Conservation (phyloP, 2,113 vertebrate species). For the Anseranas semipalmata region DNA sequence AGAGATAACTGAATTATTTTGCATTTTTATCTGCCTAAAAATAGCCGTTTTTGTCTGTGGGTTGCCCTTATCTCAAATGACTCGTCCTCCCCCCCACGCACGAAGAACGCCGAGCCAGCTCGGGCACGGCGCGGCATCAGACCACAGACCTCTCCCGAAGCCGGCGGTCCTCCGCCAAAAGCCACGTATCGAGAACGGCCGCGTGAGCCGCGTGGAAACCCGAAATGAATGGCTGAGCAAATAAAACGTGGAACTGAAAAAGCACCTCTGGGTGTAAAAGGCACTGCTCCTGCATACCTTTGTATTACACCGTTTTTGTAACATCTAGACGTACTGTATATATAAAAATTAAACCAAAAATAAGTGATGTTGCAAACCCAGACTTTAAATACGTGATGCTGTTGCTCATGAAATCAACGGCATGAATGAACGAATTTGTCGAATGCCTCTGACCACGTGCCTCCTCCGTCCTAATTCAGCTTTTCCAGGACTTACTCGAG, state of each 20-base stretch:
- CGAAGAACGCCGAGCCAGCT: neutral
- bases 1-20: neutral
- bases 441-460: neutral
- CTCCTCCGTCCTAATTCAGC: neutral
- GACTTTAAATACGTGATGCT: rapidly evolving
- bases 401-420: neutral
- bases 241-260: rapidly evolving
- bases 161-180: neutral
- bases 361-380: neutral
- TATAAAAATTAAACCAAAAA: neutral
- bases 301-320: rapidly evolving
- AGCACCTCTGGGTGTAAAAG: neutral
- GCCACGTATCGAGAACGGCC: rapidly evolving
- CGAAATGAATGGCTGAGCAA: rapidly evolving
- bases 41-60: neutral
- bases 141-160: neutral
- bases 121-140: rapidly evolving
- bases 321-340: neutral
- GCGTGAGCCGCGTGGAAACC: rapidly evolving
- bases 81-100: rapidly evolving
- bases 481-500: neutral
- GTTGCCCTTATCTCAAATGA: neutral
- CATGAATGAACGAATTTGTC: neutral
- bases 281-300: neutral
- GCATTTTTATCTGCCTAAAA: neutral